phyloP scores from a whole-genome alignment of 2,888 invertebrate species.

The Yponomeuta malinellus region DNA sequence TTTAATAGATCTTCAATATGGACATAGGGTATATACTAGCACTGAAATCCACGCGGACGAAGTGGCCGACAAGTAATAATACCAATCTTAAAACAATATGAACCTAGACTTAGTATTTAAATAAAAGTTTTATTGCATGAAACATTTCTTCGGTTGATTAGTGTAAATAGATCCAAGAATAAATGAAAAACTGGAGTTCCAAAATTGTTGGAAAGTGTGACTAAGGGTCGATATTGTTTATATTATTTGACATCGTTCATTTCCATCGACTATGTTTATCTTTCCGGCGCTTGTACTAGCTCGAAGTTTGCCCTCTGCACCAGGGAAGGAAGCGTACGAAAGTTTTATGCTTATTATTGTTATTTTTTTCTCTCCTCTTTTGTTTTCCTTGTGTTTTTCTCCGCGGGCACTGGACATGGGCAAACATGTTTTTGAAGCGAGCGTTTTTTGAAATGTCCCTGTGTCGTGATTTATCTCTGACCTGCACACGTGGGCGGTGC shows the following conservation, averaged over 20 bases:
- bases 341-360: conserved; percentile 45
- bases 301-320: conserved; percentile 64
- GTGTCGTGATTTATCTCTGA: conserved; percentile 62
- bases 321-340: conserved; percentile 72
- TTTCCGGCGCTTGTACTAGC: conserved; percentile 71
- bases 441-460: conserved; percentile 74
- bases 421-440: conserved; percentile 73
- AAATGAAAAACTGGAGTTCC: too few relatives aligned
- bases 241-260: conserved; percentile 70
- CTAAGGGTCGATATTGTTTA: neutral
- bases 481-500: conserved; percentile 67
- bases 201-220: too few relatives aligned
- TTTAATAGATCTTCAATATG: too few relatives aligned
- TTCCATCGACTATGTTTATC: conserved; percentile 59
- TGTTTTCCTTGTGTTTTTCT: conserved; percentile 70
- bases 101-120: too few relatives aligned
- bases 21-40: too few relatives aligned
- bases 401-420: conserved; percentile 63
- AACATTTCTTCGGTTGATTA: too few relatives aligned
- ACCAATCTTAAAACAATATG: too few relatives aligned
- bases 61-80: too few relatives aligned
- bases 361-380: conserved; percentile 62
- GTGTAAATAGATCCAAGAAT: too few relatives aligned
- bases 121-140: too few relatives aligned
- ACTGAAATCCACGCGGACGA: too few relatives aligned